phyloP scores from a whole-genome alignment of 1,140 invertebrate genomes.

The Ostrea edulis region DNA sequence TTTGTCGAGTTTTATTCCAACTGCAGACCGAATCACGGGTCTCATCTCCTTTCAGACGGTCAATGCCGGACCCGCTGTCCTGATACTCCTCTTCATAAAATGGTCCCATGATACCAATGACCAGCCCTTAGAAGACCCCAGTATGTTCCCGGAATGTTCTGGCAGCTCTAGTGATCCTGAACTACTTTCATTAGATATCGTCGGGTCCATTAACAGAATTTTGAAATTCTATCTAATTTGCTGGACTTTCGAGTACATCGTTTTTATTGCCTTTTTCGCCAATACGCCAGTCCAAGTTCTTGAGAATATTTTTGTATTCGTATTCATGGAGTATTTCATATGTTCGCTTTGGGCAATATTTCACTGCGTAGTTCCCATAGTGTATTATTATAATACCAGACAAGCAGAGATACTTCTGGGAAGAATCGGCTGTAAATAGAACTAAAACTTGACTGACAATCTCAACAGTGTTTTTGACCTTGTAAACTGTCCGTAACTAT shows the following conservation, averaged over 20 bases:
- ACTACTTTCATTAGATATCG: not conserved
- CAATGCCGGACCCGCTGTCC: not conserved
- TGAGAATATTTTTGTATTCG: not conserved
- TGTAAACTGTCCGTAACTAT: too few species aligned
- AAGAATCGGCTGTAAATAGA: not conserved
- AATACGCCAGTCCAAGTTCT: not conserved
- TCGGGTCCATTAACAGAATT: not conserved
- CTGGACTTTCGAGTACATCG: not conserved
- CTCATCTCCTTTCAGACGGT: not conserved
- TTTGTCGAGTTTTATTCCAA: not conserved
- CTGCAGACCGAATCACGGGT: not conserved
- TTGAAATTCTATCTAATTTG: not conserved
- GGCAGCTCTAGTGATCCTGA: not conserved
- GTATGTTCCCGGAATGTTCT: not conserved
- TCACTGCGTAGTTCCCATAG: not conserved
- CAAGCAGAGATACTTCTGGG: not conserved
- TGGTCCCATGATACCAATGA: not conserved
- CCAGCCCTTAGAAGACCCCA: not conserved
- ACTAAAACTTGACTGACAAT: not conserved
- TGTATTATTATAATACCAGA: not conserved
- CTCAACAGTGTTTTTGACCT: too few species aligned
- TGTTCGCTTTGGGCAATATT: not conserved
- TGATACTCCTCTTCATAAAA: not conserved
- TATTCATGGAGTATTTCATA: not conserved
- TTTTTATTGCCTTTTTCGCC: not conserved